Conservation (phyloP, 2,797 vertebrate genomes). For the Ispidina lecontei region DNA sequence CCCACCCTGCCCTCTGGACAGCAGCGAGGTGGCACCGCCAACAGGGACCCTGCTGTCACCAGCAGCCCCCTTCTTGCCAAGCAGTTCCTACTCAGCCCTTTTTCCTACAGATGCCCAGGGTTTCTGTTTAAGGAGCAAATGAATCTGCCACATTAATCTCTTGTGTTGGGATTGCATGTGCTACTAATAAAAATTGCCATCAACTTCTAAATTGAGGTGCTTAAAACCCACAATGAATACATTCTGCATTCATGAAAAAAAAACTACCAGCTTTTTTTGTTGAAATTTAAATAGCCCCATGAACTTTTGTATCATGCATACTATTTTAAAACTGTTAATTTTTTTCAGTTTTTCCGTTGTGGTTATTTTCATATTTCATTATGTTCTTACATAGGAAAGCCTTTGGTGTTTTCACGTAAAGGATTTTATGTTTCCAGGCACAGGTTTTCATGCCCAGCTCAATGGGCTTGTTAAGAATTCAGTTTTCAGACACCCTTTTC, state of each 20-base stretch:
- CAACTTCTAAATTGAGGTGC: conserved; percentile 8
- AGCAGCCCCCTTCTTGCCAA: neutral
- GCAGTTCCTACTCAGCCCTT: neutral
- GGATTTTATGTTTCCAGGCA: conserved; percentile 6
- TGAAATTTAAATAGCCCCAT: conserved; percentile 48
- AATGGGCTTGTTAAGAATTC: neutral
- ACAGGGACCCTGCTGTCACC: neutral
- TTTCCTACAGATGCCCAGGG: neutral
- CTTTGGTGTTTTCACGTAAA: conserved; percentile 16
- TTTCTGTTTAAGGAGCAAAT: conserved; percentile 5
- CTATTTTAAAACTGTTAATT: conserved; percentile 61
- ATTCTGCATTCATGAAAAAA: conserved; percentile 10
- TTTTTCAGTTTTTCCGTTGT: conserved; percentile 50
- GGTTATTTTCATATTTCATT: conserved; percentile 40
- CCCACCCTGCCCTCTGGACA: neutral
- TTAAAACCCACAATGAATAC: conserved; percentile 61
- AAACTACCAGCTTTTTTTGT: neutral
- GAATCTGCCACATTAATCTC: conserved; percentile 39
- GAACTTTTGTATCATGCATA: conserved; percentile 28
- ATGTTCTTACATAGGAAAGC: conserved; percentile 15
- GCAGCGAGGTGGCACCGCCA: neutral
- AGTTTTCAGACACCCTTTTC: neutral
- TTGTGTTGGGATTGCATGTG: conserved; percentile 27
- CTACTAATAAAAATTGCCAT: conserved; percentile 59
- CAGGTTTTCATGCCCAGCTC: neutral